Evolutionary conservation across 2,113 vertebrate genomes (phyloP).

Genomic region (Hydropotes inermis): DNA sequence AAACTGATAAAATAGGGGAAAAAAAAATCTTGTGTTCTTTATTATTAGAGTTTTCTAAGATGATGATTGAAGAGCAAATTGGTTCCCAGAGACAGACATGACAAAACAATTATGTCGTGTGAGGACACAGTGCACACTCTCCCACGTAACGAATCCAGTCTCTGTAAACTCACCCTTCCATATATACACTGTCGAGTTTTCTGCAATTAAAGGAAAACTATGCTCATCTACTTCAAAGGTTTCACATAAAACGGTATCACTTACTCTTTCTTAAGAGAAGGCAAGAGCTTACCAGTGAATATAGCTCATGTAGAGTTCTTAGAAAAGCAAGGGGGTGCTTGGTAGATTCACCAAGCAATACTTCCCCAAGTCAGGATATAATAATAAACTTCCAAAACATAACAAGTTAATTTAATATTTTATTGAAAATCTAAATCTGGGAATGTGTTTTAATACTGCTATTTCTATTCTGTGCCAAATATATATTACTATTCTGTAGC

Average conservation of each 20-base stretch:
- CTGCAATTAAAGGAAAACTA: not conserved
- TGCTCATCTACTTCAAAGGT: not conserved
- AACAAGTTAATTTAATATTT: not conserved
- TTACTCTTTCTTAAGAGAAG: not conserved
- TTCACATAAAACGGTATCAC: not conserved
- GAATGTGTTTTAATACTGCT: not conserved
- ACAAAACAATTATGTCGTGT: not conserved
- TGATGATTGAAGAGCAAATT: constrained; percentile 52
- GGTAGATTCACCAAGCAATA: not conserved
- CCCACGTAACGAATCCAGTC: not conserved
- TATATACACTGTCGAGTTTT: not conserved
- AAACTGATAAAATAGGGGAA: constrained; percentile 41
- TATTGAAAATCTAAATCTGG: not conserved
- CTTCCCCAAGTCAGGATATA: not conserved
- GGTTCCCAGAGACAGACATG: constrained; percentile 15
- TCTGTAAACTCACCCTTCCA: not conserved
- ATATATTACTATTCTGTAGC: not conserved
- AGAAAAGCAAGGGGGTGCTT: not conserved
- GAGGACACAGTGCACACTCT: not conserved
- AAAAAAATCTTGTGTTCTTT: constrained; percentile 26
- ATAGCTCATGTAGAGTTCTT: not conserved
- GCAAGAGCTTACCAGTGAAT: not conserved
- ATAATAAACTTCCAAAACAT: not conserved
- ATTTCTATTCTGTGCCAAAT: not conserved
- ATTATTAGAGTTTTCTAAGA: constrained; percentile 5